Conservation (phyloP, 2,888 invertebrate genomes). For the Scrobipalpa atriplicella region DNA sequence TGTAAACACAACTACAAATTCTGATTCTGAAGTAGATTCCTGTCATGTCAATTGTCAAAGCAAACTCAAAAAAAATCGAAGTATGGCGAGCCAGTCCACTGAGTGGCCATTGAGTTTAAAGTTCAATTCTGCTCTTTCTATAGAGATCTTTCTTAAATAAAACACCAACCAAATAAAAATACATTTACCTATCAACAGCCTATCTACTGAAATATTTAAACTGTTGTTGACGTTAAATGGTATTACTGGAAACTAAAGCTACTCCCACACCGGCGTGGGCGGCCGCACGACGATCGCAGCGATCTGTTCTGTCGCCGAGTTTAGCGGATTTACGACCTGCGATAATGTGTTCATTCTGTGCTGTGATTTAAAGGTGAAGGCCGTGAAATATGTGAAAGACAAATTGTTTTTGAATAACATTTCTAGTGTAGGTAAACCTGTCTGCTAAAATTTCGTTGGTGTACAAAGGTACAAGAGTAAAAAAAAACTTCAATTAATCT, state of each 20-base stretch:
- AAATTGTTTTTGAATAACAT: neutral
- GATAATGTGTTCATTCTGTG: conserved; percentile 13
- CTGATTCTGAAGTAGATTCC: too few relatives aligned
- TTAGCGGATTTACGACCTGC: conserved; percentile 8
- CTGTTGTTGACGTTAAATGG: neutral
- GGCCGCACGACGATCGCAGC: conserved; percentile 10
- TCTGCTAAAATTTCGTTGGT: neutral
- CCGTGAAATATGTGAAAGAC: conserved; percentile 2
- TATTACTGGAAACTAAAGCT: conserved; percentile 6
- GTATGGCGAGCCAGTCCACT: too few relatives aligned
- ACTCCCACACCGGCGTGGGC: conserved; percentile 17
- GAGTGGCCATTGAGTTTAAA: too few relatives aligned
- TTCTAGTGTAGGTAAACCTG: neutral
- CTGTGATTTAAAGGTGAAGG: neutral
- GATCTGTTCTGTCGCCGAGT: conserved; percentile 13
- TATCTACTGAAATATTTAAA: neutral
- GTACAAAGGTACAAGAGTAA: too few relatives aligned
- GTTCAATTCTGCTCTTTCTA: too few relatives aligned
- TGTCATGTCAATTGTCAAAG: too few relatives aligned
- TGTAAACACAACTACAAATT: too few relatives aligned
- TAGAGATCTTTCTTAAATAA: too few relatives aligned
- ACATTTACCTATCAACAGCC: too few relatives aligned
- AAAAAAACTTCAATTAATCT: too few relatives aligned
- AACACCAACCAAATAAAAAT: too few relatives aligned
- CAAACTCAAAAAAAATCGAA: too few relatives aligned